Evolutionary conservation across 2,888 invertebrate species (phyloP), one percentile per base, ranked within the genome.

Genomic region (Dorcus parallelipipedus): DNA sequence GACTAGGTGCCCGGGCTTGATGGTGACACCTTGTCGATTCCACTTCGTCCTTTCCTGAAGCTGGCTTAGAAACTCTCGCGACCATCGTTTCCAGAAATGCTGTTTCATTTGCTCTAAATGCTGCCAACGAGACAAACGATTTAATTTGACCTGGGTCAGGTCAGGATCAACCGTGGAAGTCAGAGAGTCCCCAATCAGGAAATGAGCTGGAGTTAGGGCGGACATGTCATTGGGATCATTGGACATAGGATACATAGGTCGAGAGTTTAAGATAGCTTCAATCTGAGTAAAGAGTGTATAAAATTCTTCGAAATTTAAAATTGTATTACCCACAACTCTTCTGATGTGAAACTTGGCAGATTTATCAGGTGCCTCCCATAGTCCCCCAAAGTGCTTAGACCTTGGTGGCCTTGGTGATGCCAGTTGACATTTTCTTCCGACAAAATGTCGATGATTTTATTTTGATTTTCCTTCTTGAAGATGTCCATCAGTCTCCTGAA

Each of bases 311-410:
- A 54, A 67, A 2, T 62, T 71, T 17, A 71, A 52, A 2, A 49
- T 51, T 1, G 51, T 23, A 9, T 60, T 56, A 0, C 66, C 67
- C 5, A 67, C 41, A 2, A 67, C 56, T 40, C 65, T 54, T 42
- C 52, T 59, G 33, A 71, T 39, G 53, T 69, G 70, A 55, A 48
- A 52, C 57, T 74, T 73, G 1, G 64, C 53, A 1, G 64, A 63
- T 47, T 69, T 70, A 2, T 72, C 63, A 6, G 60, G 67, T 1
- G 69, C 64, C 45, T 74, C 73, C 70, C 69, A 71, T 3, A 72
- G 38, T 7, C 72, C 72, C 4, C 71, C 71, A 45, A 69, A 70
- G 23, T 70, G 65, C 23, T 56, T 56, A 8, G 60, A 48, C 10
- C 50, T 38, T 5, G 71, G 61, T 6, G 70, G 69, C n/a, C n/a